Conservation (phyloP, 2,797 vertebrate species). For the Schizothorax lantsangensis region DNA sequence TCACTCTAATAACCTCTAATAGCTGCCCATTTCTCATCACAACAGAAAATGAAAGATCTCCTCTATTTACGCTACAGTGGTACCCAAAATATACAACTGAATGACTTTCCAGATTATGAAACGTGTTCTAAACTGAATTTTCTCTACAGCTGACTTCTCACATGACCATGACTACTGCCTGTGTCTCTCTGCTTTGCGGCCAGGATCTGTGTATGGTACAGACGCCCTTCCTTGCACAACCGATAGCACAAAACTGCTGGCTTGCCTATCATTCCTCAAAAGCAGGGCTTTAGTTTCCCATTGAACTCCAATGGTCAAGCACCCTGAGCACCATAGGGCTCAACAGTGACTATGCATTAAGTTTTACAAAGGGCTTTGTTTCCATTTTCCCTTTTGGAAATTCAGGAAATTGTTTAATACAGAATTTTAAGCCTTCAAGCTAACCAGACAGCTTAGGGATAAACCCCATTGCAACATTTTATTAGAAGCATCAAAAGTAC, state of each 20-base stretch:
- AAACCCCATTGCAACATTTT: background rate
- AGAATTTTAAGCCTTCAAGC: background rate
- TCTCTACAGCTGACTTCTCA: slow-evolving; percentile 80
- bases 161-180: slow-evolving; percentile 87
- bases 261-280: slow-evolving; percentile 35
- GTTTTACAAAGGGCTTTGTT: background rate
- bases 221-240: slow-evolving; percentile 52
- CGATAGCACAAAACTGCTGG: slow-evolving; percentile 49
- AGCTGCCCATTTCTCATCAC: slow-evolving; percentile 40
- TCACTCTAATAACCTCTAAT: slow-evolving; percentile 6
- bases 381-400: background rate
- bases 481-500: background rate
- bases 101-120: slow-evolving; percentile 63
- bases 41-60: slow-evolving; percentile 30
- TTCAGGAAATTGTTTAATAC: background rate
- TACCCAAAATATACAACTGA: slow-evolving; percentile 21
- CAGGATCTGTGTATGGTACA: slow-evolving; percentile 82
- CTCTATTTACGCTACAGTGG: background rate
- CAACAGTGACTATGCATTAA: slow-evolving; percentile 1
- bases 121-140: slow-evolving; percentile 80
- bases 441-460: background rate
- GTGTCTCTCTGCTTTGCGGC: slow-evolving; percentile 80
- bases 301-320: background rate
- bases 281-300: slow-evolving; percentile 42
- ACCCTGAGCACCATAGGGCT: background rate